Conservation (phyloP, 2,797 vertebrate genomes). For the Crenichthys baileyi region DNA sequence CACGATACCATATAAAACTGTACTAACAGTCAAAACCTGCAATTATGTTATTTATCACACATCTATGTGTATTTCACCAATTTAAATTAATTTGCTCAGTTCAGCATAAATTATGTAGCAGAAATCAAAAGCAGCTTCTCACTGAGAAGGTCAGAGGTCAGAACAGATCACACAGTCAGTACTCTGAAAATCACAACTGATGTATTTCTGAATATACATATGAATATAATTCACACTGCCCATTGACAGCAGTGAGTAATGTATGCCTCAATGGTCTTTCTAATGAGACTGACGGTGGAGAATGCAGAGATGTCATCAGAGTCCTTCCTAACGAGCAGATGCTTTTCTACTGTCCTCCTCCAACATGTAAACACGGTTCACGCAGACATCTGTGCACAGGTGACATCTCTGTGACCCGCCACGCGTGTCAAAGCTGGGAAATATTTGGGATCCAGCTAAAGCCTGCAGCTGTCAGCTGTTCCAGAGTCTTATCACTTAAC, state of each 20-base stretch:
- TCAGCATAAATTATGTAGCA: background rate
- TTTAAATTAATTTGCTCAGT: background rate
- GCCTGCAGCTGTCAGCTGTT: conserved; percentile 52
- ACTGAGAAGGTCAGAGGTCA: conserved; percentile 12
- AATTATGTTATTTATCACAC: background rate
- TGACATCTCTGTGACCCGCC: conserved; percentile 47
- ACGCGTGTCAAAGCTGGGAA: conserved; percentile 39
- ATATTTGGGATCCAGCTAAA: conserved; percentile 41
- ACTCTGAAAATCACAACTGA: conserved; percentile 48
- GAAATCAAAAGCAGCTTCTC: background rate
- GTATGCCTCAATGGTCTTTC: conserved; percentile 60
- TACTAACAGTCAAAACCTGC: too few relatives aligned
- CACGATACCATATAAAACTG: too few relatives aligned
- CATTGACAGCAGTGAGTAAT: conserved; percentile 50
- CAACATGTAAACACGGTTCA: conserved; percentile 14
- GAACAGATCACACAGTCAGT: conserved; percentile 13
- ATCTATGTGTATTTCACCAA: background rate
- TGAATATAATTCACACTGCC: conserved; percentile 53
- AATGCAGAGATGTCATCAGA: conserved; percentile 30
- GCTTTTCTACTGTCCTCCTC: conserved; percentile 34
- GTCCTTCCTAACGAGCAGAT: conserved; percentile 24
- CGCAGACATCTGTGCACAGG: conserved; percentile 29
- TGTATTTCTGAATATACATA: conserved; percentile 47
- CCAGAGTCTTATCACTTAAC: conserved; percentile 72
- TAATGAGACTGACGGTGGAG: conserved; percentile 51